These are phyloP conservation scores for Daubentonia madagascariensis DNA, from an alignment of 2,113 vertebrate species.

Conservation along the genomic window DNA sequence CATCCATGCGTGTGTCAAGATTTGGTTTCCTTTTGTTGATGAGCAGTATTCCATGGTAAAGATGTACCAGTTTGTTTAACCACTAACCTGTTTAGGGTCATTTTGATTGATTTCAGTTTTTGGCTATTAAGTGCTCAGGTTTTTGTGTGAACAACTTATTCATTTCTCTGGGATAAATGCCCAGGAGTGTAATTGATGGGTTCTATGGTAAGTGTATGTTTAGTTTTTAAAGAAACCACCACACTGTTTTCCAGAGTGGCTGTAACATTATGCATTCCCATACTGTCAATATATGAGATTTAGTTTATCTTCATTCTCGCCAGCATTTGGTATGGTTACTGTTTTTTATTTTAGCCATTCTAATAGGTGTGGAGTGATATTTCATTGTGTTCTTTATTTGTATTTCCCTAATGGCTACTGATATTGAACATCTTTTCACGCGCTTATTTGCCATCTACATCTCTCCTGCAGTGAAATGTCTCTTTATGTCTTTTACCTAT, in stretches of 20 bases:
- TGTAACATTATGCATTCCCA: background rate
- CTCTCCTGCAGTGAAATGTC: background rate
- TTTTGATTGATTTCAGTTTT: background rate
- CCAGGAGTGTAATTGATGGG: conserved; percentile 18
- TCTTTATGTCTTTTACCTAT: background rate
- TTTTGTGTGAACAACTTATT: conserved; percentile 18
- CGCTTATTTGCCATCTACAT: background rate
- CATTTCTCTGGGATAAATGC: conserved; percentile 41
- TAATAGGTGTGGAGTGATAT: background rate
- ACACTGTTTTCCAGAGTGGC: conserved; percentile 19
- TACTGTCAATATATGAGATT: background rate
- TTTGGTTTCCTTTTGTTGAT: background rate
- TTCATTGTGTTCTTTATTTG: background rate
- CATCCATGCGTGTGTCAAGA: background rate
- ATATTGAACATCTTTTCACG: background rate
- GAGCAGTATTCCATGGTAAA: background rate
- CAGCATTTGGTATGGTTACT: background rate
- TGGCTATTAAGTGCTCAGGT: background rate
- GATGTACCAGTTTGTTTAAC: background rate
- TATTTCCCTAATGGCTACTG: background rate
- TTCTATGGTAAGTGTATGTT: conserved; percentile 13
- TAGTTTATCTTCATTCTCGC: conserved; percentile 11
- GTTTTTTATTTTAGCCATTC: background rate
- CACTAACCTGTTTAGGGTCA: background rate
- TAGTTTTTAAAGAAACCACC: conserved; percentile 40